Base-by-base conservation (phyloP, 2,113 vertebrate species). In the Oncorhynchus gorbuscha region DNA sequence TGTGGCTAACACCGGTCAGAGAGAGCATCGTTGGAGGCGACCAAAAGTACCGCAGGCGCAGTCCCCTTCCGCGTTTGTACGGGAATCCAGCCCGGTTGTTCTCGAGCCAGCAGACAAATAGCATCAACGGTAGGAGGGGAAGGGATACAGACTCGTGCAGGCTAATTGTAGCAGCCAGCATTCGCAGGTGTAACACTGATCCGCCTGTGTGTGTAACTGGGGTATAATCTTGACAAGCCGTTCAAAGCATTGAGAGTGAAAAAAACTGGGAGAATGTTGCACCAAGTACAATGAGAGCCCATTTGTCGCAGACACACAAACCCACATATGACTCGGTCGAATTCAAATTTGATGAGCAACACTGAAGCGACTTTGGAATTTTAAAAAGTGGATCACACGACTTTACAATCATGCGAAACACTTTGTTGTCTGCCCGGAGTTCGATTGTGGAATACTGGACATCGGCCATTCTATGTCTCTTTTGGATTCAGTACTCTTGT, bases 371-470 rank as follows among this genome's bases (percentile, higher is more conserved):
- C 83, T 90, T 86, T 93, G 93, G 93, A 94, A 91, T 92, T 89
- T 86, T 83, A 82, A 81, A 91, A 93, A 93, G 93, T 93, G 93
- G 94, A 93, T 92, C 94, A 90, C 88, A 86, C 91, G 92, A 94
- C 92, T 93, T 94, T 92, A 92, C 92, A 94, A 95, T 94, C 94
- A 98, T 97, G 96, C 94, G 95, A 94, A 94, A 94, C 88, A 95
- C 93, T 95, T 95, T 95, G 95, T 93, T 92, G 92, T 93, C 91
- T 88, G 93, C 93, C 79, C 92, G 95, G 94, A 94, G 94, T 91
- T 91, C 94, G 93, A 92, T 96, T 94, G 95, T 94, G 96, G 94
- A 97, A 95, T 97, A 95, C 92, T 97, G 96, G 96, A 95, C 95
- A 87, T 92, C 93, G 92, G 90, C 96, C 87, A 88, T 96, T 88